Base-by-base conservation (phyloP, 2,113 vertebrate genomes). In the Myodes glareolus region DNA sequence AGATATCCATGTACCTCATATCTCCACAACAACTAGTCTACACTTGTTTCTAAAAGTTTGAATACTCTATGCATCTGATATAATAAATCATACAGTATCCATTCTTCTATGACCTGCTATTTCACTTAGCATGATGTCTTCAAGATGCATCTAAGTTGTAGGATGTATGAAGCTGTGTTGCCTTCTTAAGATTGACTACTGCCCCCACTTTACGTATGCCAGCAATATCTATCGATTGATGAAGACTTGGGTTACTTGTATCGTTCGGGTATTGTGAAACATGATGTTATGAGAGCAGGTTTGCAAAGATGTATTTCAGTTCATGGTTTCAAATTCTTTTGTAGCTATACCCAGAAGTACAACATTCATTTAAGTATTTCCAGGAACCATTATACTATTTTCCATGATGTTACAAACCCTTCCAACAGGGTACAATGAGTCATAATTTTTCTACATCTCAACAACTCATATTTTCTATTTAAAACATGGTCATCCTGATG, bases 401-500 rank as follows among this genome's bases (percentile, higher is more conserved):
- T 87, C 27, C 4, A 21, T 65, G 39, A 81, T 25, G 52, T 81
- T 81, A 58, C 19, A 81, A 81, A 36, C 17, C 33, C 78, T 91
- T 78, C 47, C n/a, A 70, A 78, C 36, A 88, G n/a, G 23, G 8
- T 17, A 63, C 63, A 94, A 77, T 13, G 17, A 16, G 21, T 92
- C 86, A 70, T 29, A 58, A 36, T 85, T 77, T 95, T 77, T 31
- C 36, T 58, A 63, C 36, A 91, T 84, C 25, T 94, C 65, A 91
- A 65, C 65, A 92, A 58, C 85, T 55, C 7, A 73, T 90, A 78
- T 36, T 76, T 97, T 90, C 14, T 50, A 87, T 52, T 87, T 47
- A 68, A 52, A 70, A 85, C 12, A 39, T 39, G 39, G 36, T 36
- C 45, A 50, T 88, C 65, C 23, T 70, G n/a, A 75, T 90, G 13